Conservation (phyloP, 1,140 invertebrate species). For the Rhynchophorus ferrugineus region DNA sequence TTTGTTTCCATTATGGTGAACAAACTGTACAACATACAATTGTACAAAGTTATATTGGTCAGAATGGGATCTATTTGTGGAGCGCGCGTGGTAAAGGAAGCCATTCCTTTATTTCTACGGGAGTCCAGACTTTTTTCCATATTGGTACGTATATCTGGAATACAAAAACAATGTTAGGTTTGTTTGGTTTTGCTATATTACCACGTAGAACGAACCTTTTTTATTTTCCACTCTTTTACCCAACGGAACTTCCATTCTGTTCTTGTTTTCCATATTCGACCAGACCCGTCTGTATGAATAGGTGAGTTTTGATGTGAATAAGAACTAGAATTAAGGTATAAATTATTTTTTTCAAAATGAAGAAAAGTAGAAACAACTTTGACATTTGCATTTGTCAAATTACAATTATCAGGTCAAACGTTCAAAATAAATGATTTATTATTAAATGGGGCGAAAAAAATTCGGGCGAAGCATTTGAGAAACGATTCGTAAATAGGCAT, state of each 20-base stretch:
- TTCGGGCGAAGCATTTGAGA: too few species aligned
- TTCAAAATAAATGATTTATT: too few species aligned
- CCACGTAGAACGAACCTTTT: conserved; percentile 26
- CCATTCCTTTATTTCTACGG: conserved; percentile 26
- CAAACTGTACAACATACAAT: conserved; percentile 21
- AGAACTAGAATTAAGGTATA: too few species aligned
- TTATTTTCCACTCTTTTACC: conserved; percentile 25
- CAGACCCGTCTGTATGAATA: neutral
- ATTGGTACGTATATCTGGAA: conserved; percentile 23
- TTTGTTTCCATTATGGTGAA: neutral
- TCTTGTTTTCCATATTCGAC: conserved; percentile 23
- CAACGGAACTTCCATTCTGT: conserved; percentile 26
- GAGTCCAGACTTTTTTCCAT: conserved; percentile 26
- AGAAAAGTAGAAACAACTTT: too few species aligned
- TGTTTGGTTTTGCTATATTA: too few species aligned
- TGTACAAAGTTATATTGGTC: conserved; percentile 19
- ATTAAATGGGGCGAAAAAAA: too few species aligned
- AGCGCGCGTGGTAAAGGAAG: conserved; percentile 16
- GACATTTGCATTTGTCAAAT: too few species aligned
- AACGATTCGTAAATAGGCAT: too few species aligned
- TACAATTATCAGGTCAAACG: too few species aligned
- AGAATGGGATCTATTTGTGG: conserved; percentile 18
- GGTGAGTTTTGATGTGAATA: too few species aligned
- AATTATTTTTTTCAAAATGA: too few species aligned
- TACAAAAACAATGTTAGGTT: too few species aligned